Evolutionary conservation across 2,888 invertebrate species (phyloP).

Genomic region (Malacosoma neustria): DNA sequence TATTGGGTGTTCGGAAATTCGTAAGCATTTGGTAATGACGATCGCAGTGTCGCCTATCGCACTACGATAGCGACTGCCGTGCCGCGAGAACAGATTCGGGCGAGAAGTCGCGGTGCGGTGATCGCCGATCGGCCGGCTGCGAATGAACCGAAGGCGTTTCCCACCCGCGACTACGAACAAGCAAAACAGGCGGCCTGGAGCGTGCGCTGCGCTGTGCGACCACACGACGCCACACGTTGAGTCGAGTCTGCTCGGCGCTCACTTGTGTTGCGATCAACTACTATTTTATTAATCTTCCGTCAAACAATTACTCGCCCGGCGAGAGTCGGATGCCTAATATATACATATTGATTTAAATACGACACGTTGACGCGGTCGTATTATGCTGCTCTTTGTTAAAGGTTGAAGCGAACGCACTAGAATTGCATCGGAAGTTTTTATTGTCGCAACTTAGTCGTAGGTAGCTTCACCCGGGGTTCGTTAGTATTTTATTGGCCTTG

Average conservation of each 20-base stretch:
- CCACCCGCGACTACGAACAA: conserved; percentile 47
- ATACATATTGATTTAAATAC: conserved; percentile 33
- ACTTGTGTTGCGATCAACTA: conserved; percentile 54
- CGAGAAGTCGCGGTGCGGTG: neutral
- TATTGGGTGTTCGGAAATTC: conserved; percentile 39
- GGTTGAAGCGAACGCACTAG: conserved; percentile 23
- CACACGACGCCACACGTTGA: conserved; percentile 62
- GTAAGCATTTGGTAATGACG: conserved; percentile 42
- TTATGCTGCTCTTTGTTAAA: conserved; percentile 34
- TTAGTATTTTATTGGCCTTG: conserved; percentile 45
- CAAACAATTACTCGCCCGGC: conserved; percentile 41
- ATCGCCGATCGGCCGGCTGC: conserved; percentile 12
- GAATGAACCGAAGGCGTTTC: conserved; percentile 61
- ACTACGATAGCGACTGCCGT: conserved; percentile 12
- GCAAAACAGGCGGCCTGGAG: conserved; percentile 49
- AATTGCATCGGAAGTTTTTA: conserved; percentile 42
- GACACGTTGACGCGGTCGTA: conserved; percentile 20
- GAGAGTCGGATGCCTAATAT: conserved; percentile 35
- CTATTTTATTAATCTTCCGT: conserved; percentile 52
- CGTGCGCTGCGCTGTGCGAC: conserved; percentile 51
- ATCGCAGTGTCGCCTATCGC: conserved; percentile 6
- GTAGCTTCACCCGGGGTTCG: conserved; percentile 22
- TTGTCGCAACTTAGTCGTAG: conserved; percentile 25
- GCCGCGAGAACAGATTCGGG: conserved; percentile 11
- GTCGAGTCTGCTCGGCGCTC: conserved; percentile 27